These are phyloP conservation scores for Podarcis raffonei DNA, from an alignment of 2,113 vertebrate species.

Conservation along the genomic window DNA sequence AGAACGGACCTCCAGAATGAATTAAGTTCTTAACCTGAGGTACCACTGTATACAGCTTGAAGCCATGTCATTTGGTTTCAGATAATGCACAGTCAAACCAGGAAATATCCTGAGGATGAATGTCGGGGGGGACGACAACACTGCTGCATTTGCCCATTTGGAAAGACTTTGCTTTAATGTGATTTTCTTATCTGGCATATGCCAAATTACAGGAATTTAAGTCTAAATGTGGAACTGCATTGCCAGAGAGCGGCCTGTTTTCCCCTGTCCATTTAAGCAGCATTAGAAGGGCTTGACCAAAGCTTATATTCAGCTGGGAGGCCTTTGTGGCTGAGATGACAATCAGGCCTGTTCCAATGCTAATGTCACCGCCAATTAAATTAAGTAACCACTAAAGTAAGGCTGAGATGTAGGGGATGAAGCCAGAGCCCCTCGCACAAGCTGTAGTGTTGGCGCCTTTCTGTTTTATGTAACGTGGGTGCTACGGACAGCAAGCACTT, in stretches of 20 bases:
- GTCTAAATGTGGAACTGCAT: background rate
- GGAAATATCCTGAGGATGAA: background rate
- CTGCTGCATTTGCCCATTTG: background rate
- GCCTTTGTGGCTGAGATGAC: slow-evolving; percentile 8
- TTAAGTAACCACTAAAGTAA: slow-evolving; percentile 9
- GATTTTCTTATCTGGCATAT: background rate
- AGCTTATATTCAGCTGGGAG: background rate
- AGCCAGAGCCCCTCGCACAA: background rate
- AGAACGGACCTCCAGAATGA: no score
- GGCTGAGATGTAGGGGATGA: background rate
- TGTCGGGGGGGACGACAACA: background rate
- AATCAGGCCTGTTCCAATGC: slow-evolving; percentile 7
- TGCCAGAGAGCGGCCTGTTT: background rate
- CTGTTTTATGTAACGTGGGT: background rate
- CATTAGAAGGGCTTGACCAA: background rate
- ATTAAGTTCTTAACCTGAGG: no score
- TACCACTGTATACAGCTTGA: background rate
- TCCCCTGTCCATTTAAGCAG: background rate
- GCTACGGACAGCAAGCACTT: background rate
- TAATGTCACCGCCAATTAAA: slow-evolving; percentile 17
- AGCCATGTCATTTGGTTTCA: background rate
- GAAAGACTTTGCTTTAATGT: background rate
- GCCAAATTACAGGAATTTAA: background rate
- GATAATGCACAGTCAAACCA: background rate
- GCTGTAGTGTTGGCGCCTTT: background rate